phyloP scores from a whole-genome alignment of 2,888 invertebrate species.

The Thymelicus acteon region DNA sequence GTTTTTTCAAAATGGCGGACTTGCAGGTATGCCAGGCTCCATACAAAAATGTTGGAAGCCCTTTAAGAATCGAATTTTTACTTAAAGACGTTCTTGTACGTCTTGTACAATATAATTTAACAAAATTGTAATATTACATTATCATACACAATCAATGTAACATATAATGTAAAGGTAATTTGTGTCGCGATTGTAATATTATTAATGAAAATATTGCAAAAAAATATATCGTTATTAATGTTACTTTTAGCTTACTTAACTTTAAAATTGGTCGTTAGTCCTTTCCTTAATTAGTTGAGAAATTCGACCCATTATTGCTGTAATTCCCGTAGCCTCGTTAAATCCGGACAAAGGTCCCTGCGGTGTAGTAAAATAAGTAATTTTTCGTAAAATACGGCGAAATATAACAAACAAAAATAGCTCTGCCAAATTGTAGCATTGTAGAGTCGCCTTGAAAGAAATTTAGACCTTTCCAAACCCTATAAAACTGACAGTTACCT shows the following conservation, averaged over 20 bases:
- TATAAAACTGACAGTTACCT: slow-evolving; percentile 63
- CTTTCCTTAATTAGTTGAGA: slow-evolving; percentile 42
- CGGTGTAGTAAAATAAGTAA: slow-evolving; percentile 40
- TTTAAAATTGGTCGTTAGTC: slow-evolving; percentile 25
- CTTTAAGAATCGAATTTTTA: too few species aligned
- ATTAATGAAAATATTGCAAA: too few species aligned
- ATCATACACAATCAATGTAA: too few species aligned
- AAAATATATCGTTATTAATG: slow-evolving; percentile 32
- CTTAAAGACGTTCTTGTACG: too few species aligned
- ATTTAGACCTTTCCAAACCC: slow-evolving; percentile 45
- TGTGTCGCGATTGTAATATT: too few species aligned
- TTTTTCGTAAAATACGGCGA: slow-evolving; percentile 16
- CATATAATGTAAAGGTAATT: too few species aligned
- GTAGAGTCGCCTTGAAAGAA: slow-evolving; percentile 31
- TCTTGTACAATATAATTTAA: too few species aligned
- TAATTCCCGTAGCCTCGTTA: slow-evolving; percentile 28
- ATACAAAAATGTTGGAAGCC: too few species aligned
- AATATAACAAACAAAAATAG: slow-evolving; percentile 1
- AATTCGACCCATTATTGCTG: slow-evolving; percentile 39
- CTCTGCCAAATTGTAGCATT: slow-evolving; percentile 22
- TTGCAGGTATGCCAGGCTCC: too few species aligned
- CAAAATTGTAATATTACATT: too few species aligned
- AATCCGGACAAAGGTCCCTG: slow-evolving; percentile 39
- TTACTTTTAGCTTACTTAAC: slow-evolving; percentile 15
- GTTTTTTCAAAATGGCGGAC: too few species aligned